These are phyloP conservation scores for Pseudorhombus dupliciocellatus DNA, from an alignment of 2,113 vertebrate genomes.

Conservation along the genomic window DNA sequence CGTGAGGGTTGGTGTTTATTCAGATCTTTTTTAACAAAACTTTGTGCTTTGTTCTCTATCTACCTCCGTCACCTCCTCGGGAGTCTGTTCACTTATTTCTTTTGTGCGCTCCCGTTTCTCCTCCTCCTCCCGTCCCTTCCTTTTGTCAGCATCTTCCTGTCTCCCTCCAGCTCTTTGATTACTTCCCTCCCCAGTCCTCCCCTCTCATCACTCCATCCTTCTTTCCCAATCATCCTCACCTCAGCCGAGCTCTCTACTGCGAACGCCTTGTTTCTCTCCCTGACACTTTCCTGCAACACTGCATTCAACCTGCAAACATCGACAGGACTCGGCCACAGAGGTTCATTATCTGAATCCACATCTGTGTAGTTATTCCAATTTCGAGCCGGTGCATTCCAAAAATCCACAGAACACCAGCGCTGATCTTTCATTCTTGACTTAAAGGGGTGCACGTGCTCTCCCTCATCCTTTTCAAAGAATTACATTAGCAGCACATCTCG, in stretches of 20 bases:
- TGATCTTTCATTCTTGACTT: slow-evolving; percentile 1
- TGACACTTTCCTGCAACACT: not conserved
- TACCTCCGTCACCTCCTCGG: slow-evolving; percentile 48
- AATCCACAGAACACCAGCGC: not conserved
- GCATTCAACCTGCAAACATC: too few species aligned
- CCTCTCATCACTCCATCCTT: slow-evolving; percentile 37
- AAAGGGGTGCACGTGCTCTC: not conserved
- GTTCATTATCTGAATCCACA: not conserved
- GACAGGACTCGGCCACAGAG: too few species aligned
- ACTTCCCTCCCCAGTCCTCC: slow-evolving; percentile 16
- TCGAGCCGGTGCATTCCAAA: not conserved
- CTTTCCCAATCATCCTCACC: slow-evolving; percentile 17
- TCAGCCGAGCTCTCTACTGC: not conserved
- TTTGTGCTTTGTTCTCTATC: slow-evolving; percentile 59
- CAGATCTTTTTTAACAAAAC: slow-evolving; percentile 61
- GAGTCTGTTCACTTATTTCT: slow-evolving; percentile 48
- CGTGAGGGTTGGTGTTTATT: slow-evolving; percentile 55
- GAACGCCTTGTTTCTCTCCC: not conserved
- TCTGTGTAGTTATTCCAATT: not conserved
- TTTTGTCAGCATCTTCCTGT: slow-evolving; percentile 45
- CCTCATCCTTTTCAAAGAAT: not conserved
- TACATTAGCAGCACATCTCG: not conserved
- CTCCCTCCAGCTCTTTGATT: slow-evolving; percentile 43
- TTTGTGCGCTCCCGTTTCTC: slow-evolving; percentile 24
- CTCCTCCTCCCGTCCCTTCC: slow-evolving; percentile 30